Percentiles rank a stretch among this genome's conserved stretches.
Conservation (phyloP, 64 coral and sea anemone genomes). For the Orbicella faveolata region DNA sequence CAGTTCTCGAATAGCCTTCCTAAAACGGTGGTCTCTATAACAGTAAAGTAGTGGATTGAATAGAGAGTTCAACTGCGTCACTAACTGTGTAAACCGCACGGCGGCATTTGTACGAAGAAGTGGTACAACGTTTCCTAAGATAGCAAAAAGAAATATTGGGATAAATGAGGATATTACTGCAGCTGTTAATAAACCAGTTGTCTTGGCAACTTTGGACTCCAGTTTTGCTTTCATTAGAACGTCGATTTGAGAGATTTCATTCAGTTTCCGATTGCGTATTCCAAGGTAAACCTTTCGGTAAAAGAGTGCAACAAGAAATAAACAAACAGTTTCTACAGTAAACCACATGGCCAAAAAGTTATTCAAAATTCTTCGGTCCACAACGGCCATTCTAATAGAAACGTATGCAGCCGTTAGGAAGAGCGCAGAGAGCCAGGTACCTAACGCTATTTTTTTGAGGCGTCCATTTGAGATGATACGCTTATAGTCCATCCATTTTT, state of each 20-base stretch:
- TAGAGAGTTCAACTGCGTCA: neutral
- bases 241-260: too few species aligned
- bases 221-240: too few species aligned
- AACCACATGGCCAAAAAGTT: too few species aligned
- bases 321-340: neutral
- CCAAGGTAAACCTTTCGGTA: neutral
- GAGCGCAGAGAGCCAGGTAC: neutral
- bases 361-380: neutral
- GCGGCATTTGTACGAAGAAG: neutral
- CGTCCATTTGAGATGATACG: neutral
- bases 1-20: too few species aligned
- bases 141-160: neutral
- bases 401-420: too few species aligned
- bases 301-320: neutral
- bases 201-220: too few species aligned
- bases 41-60: too few species aligned
- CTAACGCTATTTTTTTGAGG: neutral
- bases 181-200: neutral
- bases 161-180: neutral
- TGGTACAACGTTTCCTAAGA: neutral
- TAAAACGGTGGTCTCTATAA: too few species aligned
- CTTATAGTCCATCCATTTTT: constrained; percentile 23
- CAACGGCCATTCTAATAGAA: neutral
- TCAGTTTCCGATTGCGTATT: too few species aligned
- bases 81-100: neutral